Evolutionary conservation across 2,888 invertebrate species (phyloP).

Genomic region (Lacanobia wlatinum): DNA sequence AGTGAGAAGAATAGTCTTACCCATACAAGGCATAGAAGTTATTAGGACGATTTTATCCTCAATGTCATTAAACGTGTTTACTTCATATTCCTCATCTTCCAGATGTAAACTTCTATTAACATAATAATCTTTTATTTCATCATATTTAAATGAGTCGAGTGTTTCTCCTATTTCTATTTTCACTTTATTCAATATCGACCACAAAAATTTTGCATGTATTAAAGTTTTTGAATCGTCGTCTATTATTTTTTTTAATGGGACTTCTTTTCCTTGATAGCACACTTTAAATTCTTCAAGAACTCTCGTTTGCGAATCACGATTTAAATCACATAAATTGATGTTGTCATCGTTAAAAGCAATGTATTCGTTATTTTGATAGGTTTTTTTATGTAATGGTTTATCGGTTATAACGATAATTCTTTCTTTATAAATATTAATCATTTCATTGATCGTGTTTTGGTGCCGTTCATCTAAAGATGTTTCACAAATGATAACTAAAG

Average conservation of each 20-base stretch:
- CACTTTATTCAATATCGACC: constrained; percentile 64
- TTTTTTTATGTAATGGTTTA: constrained; percentile 50
- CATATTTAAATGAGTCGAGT: constrained; percentile 62
- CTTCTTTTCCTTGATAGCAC: constrained; percentile 68
- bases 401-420: constrained; percentile 67
- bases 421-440: constrained; percentile 59
- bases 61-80: constrained; percentile 67
- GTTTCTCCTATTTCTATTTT: constrained; percentile 68
- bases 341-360: constrained; percentile 56
- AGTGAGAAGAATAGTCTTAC: constrained; percentile 70
- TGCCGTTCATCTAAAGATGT: constrained; percentile 49
- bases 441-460: constrained; percentile 64
- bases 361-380: constrained; percentile 40
- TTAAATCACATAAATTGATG: constrained; percentile 62
- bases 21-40: constrained; percentile 68
- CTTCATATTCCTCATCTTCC: constrained; percentile 52
- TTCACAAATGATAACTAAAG: constrained; percentile 69
- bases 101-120: constrained; percentile 63
- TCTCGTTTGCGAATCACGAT: constrained; percentile 59
- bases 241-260: constrained; percentile 60
- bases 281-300: constrained; percentile 62
- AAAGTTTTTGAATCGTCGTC: constrained; percentile 60
- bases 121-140: constrained; percentile 67
- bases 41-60: constrained; percentile 66
- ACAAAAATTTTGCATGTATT: constrained; percentile 64